Base-by-base conservation (phyloP, 1,140 invertebrate species). In the Drosophila athabasca region DNA sequence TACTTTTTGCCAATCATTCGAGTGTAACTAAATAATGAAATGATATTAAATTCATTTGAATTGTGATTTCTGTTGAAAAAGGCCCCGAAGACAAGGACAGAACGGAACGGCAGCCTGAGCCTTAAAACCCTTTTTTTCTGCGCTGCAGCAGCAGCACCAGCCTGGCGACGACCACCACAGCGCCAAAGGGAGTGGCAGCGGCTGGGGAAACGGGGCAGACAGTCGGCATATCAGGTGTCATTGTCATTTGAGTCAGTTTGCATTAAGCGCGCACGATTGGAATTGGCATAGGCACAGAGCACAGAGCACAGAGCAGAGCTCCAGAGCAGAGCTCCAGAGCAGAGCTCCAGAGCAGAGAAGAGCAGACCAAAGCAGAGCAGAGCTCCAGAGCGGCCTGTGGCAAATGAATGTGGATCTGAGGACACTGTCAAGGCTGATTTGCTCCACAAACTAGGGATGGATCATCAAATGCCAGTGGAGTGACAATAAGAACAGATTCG, bases 31-130 rank as follows among this genome's bases (percentile, higher is more conserved):
- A 89, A 89, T 90, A 90, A 90, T 89, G 84, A 90, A 90, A 90
- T 90, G 89, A 90, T 90, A 90, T 90, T 90, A 90, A 90, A 90
- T 90, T 89, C 79, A 89, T 90, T 90, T 85, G 88, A 90, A 88
- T 89, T 90, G 84, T 90, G 89, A 90, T 90, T 90, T 90, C 89
- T 90, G 70, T 90, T 89, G 84, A 90, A 90, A 76, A 90, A 77
- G 73, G 64, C 71, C 50, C 29, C 62, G 41, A 51, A 55, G 53
- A 62, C 77, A 49, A 39, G 35, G 49, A 41, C 57, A 53, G 31
- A 39, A 48, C 45, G 22, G 46, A 62, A 79, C 65, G 35, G 72
- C 78, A 57, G 55, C 46, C 29, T 46, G 44, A 57, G 67, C 45
- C 71, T 43, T 64, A 68, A 76, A 76, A 68, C 46, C 64, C 81